Evolutionary conservation across 2,888 invertebrate genomes (phyloP).

Genomic region (Tethea ocularis): DNA sequence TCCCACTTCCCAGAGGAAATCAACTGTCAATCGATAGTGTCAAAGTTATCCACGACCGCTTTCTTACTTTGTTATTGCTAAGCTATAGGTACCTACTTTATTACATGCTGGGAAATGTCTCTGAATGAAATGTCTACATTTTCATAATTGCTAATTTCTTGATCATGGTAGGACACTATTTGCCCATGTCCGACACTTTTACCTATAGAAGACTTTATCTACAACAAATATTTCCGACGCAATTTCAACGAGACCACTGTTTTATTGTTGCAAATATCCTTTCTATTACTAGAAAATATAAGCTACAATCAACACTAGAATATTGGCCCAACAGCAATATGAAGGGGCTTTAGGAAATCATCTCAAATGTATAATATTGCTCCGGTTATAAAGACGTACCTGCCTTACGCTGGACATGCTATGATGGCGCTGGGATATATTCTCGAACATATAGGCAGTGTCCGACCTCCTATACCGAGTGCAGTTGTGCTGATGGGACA

Average conservation of each 20-base stretch:
- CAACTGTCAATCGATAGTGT: slow-evolving; percentile 18
- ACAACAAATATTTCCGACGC: slow-evolving; percentile 23
- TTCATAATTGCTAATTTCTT: slow-evolving; percentile 35
- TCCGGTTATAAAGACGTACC: slow-evolving; percentile 39
- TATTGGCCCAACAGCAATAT: slow-evolving; percentile 11
- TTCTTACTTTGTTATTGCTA: slow-evolving; percentile 39
- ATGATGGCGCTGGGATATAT: slow-evolving; percentile 69
- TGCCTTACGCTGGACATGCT: slow-evolving; percentile 63
- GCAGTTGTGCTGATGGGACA: slow-evolving; percentile 66
- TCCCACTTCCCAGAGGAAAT: slow-evolving; percentile 23
- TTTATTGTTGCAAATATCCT: slow-evolving; percentile 48
- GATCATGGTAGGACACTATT: slow-evolving; percentile 41
- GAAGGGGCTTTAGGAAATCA: slow-evolving; percentile 8
- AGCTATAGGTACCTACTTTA: slow-evolving; percentile 39
- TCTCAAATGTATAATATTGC: slow-evolving; percentile 45
- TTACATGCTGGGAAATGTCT: slow-evolving; percentile 38
- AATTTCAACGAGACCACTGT: slow-evolving; percentile 27
- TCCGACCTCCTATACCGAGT: slow-evolving; percentile 63
- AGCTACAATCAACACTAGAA: slow-evolving; percentile 33
- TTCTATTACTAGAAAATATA: slow-evolving; percentile 47
- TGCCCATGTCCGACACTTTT: slow-evolving; percentile 36
- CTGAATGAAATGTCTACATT: slow-evolving; percentile 22
- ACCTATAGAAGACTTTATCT: slow-evolving; percentile 32
- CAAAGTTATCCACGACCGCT: slow-evolving; percentile 32
- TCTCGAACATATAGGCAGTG: slow-evolving; percentile 57